Evolutionary conservation across 2,113 vertebrate species (phyloP), one percentile per base, ranked within the genome.

Genomic region (Noturus placidus): DNA sequence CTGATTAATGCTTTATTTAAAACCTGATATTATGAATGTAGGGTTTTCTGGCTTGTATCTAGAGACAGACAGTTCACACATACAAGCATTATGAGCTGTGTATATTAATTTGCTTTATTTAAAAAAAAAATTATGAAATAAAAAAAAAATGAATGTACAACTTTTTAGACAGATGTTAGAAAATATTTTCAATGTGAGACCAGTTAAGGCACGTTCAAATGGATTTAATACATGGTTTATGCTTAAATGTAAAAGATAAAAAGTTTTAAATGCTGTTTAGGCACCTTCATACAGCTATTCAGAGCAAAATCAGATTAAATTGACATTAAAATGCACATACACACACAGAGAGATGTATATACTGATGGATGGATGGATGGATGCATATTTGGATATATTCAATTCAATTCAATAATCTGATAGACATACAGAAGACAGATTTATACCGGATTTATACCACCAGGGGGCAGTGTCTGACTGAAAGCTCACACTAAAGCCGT

Each of bases 401-500:
- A 46, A 46, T 46, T 46, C 42, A 46, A 46, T 46, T 50, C 46
- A 50, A 50, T 50, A 70, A 35, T 72, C 33, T 10, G 25, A 35
- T 38, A 33, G 14, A 69, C n/a, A 8, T 5, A 20, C 17, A 38
- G 30, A 33, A 69, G 30, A 33, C 30, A 35, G 67, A 6, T 7
- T 70, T 70, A 46, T 46, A 46, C 42, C 42, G 25, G 35, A 22
- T 9, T 22, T 38, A 9, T 19, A 72, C 70, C 70, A 72, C 35
- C 70, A 72, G 35, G 35, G 70, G 70, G 70, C 70, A 42, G 35
- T 70, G 69, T 72, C 35, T 72, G 67, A 69, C 67, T 33, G n/a
- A 17, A 69, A 33, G n/a, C 6, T 33, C 5, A 69, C 61, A 63
- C 61, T 14, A 54, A 13, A 67, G 27, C 46, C 9, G 46, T 9